Evolutionary conservation across 2,113 vertebrate genomes (phyloP), one percentile per base, ranked within the genome.

Genomic region (Prionailurus viverrinus): DNA sequence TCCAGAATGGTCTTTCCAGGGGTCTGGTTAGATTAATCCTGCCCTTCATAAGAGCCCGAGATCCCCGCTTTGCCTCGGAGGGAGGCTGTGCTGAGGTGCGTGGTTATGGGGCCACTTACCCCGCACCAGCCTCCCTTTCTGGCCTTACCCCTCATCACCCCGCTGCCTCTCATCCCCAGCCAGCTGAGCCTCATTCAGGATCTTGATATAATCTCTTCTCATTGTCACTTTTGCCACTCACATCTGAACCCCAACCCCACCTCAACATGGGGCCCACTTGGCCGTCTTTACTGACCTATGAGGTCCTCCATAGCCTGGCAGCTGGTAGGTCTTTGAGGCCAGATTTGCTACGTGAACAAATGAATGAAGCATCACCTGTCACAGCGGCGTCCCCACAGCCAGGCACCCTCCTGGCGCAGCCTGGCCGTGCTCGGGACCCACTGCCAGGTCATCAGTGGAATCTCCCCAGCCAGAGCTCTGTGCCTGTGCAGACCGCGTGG

Each of bases 231-330:
- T 45, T 51, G 33, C 33, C 74, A 14, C 41, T 39, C 51, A 16
- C 21, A 23, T 4, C 31, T 78, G 39, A 27, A 2, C 55, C 16
- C 3, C 58, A 4, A n/a, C 25, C n/a, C 55, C 1, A 0, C 36
- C 9, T 5, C 0, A 0, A 21, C 36, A 1, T 3, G 12, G 18
- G 25, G 29, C 10, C 29, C 16, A 33, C 68, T 48, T 36, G 29
- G 48, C 76, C n/a, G 0, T 5, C 7, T 58, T n/a, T n/a, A 13
- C 25, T 74, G n/a, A 29, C 18, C n/a, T 21, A 13, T 33, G 9
- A 11, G 66, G 48, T 80, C 55, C 81, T 39, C 21, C 8, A 0
- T 6, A 15, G 63, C 82, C 79, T 29, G 41, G 41, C 48, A 39
- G n/a, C 1, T 69, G 3, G 39, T 29, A 9, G 8, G 51, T 7